Evolutionary conservation across 2,888 invertebrate genomes (phyloP).

Genomic region (Nematopogon swammerdamellus): DNA sequence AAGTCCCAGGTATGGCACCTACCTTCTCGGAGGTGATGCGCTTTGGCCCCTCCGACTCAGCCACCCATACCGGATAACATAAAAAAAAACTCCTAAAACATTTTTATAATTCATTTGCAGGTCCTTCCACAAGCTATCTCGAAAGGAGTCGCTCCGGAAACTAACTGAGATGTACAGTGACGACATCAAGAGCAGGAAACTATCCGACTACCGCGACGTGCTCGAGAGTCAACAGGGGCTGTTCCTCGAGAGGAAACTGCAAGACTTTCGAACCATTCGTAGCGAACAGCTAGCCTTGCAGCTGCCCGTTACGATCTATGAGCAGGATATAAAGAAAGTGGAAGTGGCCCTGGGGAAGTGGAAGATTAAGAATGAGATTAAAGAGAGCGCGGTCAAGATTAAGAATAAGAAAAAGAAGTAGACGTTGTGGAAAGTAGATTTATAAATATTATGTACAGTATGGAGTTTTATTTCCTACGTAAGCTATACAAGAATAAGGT

Average conservation of each 20-base stretch:
- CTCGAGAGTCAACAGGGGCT: slow-evolving; percentile 70
- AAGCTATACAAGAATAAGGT: no score
- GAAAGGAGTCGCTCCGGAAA: slow-evolving; percentile 70
- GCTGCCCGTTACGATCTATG: slow-evolving; percentile 60
- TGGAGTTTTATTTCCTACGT: no score
- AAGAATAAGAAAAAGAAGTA: slow-evolving; percentile 22
- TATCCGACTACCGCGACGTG: slow-evolving; percentile 61
- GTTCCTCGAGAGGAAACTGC: slow-evolving; percentile 71
- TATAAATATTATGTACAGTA: no score
- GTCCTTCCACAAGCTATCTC: slow-evolving; percentile 56
- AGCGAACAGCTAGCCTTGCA: slow-evolving; percentile 69
- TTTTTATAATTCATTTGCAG: slow-evolving; percentile 19
- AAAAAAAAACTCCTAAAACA: no score
- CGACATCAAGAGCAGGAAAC: slow-evolving; percentile 59
- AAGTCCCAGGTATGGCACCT: no score
- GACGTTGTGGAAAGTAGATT: no score
- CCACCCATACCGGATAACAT: no score
- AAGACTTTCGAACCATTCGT: slow-evolving; percentile 67
- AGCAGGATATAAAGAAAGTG: slow-evolving; percentile 63
- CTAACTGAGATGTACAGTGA: slow-evolving; percentile 72
- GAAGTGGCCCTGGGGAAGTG: slow-evolving; percentile 53
- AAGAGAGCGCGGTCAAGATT: slow-evolving; percentile 34
- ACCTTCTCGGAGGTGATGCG: no score
- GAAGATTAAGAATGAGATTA: slow-evolving; percentile 33
- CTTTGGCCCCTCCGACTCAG: no score